phyloP scores from a whole-genome alignment of 2,888 invertebrate species.

The Drosophila multiciliata region DNA sequence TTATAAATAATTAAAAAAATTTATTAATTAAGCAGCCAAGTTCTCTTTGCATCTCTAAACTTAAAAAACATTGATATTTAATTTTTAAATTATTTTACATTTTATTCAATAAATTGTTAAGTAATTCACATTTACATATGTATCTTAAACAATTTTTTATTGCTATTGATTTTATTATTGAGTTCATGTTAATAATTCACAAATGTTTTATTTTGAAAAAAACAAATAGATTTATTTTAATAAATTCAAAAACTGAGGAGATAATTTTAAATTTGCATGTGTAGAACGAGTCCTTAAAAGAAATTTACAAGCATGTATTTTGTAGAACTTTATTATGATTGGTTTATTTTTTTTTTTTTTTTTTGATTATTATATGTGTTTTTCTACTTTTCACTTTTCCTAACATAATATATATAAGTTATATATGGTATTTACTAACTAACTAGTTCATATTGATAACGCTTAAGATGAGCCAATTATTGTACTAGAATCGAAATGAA shows the following conservation, averaged over 20 bases:
- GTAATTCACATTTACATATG: conserved; percentile 8
- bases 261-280: background rate
- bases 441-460: conserved; percentile 13
- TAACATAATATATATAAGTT: background rate
- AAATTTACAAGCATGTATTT: background rate
- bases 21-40: background rate
- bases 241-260: background rate
- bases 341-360: background rate
- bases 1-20: too few relatives aligned
- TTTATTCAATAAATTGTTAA: conserved; percentile 12
- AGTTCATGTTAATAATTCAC: background rate
- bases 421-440: conserved; percentile 3
- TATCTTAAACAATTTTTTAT: conserved; percentile 1
- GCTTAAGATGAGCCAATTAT: conserved; percentile 30
- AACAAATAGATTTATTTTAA: background rate
- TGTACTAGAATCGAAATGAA: conserved; percentile 15
- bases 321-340: background rate
- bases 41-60: background rate
- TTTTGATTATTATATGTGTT: background rate
- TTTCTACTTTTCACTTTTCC: background rate
- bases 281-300: background rate
- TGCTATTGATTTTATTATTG: background rate
- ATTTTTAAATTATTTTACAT: background rate
- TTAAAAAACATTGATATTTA: background rate
- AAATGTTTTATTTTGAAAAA: background rate